These are phyloP conservation scores for Sphaeridia pumilis DNA, from an alignment of 2,888 invertebrate species.

Conservation along the genomic window DNA sequence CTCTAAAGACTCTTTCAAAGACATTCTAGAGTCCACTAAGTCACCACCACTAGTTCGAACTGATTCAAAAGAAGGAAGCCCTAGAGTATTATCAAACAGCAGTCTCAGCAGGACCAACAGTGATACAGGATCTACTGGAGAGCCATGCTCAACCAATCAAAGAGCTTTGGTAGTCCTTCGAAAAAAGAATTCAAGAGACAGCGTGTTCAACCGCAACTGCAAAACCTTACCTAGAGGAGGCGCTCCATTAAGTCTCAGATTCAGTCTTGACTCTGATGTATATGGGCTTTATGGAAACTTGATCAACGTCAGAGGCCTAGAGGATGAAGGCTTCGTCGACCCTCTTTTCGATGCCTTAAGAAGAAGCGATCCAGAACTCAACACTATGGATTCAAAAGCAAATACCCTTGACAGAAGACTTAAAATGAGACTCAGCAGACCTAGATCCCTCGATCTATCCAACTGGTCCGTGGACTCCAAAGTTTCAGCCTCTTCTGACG, in stretches of 20 bases:
- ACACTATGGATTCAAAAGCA: conserved; percentile 69
- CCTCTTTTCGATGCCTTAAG: conserved; percentile 63
- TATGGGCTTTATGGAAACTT: conserved; percentile 80
- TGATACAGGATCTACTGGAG: conserved; percentile 17
- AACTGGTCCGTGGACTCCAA: conserved; percentile 81
- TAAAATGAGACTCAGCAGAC: conserved; percentile 69
- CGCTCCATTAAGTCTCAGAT: conserved; percentile 25
- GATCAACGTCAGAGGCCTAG: conserved; percentile 78
- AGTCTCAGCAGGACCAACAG: conserved; percentile 14
- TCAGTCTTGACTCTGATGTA: conserved; percentile 60
- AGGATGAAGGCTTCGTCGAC: conserved; percentile 57
- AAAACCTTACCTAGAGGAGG: conserved; percentile 63
- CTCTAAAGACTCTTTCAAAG: too few relatives aligned
- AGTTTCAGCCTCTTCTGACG: conserved; percentile 75
- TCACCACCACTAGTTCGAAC: too few relatives aligned
- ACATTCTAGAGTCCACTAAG: too few relatives aligned
- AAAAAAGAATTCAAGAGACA: conserved; percentile 46
- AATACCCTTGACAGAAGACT: conserved; percentile 67
- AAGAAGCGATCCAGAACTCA: conserved; percentile 70
- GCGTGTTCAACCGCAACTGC: conserved; percentile 48
- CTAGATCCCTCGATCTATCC: conserved; percentile 66
- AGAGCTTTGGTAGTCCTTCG: conserved; percentile 53
- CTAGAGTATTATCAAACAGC: neutral
- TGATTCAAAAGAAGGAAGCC: neutral
- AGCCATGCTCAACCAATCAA: conserved; percentile 36